Evolutionary conservation across 2,797 vertebrate species (phyloP).

Genomic region (Myotis pilosus): DNA sequence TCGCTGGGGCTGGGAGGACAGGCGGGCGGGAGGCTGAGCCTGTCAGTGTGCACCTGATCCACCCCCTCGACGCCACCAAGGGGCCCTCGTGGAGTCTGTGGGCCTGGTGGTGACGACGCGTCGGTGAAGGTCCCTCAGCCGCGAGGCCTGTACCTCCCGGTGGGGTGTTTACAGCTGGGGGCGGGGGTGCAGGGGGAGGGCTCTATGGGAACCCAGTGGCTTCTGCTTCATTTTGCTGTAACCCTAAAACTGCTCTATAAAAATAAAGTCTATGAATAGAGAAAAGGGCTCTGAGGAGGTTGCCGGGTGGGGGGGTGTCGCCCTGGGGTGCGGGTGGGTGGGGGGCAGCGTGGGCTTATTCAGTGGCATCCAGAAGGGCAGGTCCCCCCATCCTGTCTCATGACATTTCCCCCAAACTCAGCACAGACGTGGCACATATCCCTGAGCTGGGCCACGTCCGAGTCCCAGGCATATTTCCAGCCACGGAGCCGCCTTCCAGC

Average conservation of each 20-base stretch:
- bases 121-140: accelerated
- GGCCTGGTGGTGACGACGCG: accelerated
- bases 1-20: no score
- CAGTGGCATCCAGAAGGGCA: not conserved
- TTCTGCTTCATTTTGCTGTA: not conserved
- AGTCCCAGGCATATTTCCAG: no score
- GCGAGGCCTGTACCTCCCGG: accelerated
- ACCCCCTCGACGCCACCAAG: not conserved
- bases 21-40: no score
- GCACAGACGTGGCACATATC: no score
- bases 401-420: not conserved
- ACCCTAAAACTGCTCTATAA: not conserved
- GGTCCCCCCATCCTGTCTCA: slow-evolving; percentile 8
- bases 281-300: not conserved
- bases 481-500: not conserved
- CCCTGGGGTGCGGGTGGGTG: not conserved
- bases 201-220: not conserved
- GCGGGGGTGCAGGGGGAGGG: no score
- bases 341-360: not conserved
- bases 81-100: not conserved
- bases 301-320: not conserved
- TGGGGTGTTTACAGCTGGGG: not conserved
- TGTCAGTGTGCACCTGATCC: not conserved
- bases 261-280: not conserved
- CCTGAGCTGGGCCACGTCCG: no score